phyloP scores from a whole-genome alignment of 2,113 vertebrate genomes.

The Scalopus aquaticus region DNA sequence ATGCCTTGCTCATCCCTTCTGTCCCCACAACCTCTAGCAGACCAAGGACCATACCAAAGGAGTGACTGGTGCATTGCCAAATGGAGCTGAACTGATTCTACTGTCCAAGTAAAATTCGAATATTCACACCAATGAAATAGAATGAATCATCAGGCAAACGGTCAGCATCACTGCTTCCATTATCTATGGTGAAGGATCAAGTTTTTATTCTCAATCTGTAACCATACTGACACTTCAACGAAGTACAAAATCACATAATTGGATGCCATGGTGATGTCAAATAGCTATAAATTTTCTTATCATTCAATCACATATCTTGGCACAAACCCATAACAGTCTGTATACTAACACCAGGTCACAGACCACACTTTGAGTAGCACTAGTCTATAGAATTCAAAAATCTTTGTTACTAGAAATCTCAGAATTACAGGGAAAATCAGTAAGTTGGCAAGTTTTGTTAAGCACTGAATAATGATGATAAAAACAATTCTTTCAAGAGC shows the following conservation, averaged over 20 bases:
- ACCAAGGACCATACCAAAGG: neutral
- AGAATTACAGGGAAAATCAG: neutral
- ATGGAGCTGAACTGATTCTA: neutral
- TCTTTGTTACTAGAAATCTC: neutral
- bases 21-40: neutral
- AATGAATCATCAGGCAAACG: neutral
- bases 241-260: neutral
- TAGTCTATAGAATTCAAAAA: neutral
- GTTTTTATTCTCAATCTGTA: neutral
- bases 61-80: neutral
- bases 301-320: neutral
- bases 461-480: neutral
- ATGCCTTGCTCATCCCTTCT: neutral
- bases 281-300: neutral
- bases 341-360: neutral
- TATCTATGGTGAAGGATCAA: neutral
- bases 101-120: neutral
- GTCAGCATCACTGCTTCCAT: neutral
- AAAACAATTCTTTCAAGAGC: neutral
- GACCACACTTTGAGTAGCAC: neutral
- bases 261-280: neutral
- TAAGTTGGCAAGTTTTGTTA: neutral
- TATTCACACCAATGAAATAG: neutral
- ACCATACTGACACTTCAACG: neutral
- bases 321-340: neutral